Evolutionary conservation across 2,797 vertebrate genomes (phyloP), one percentile per base, ranked within the genome.

Genomic region (Onychomys arenicola): DNA sequence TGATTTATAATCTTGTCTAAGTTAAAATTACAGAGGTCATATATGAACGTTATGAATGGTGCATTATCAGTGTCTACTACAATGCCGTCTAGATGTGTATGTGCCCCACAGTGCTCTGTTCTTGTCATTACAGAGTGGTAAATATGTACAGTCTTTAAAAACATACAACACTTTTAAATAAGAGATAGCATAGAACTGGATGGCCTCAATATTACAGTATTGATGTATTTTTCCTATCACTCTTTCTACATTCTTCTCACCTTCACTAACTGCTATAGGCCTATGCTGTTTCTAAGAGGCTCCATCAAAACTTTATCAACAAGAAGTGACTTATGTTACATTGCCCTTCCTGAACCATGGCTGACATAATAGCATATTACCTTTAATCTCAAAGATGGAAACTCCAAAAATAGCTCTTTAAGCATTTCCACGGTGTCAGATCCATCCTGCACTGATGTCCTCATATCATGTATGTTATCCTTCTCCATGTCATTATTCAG

Each of bases 1-100:
- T 27, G n/a, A 89, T 94, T 29, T 71, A 71, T 84, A 69, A 34
- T 85, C 76, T 63, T 86, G 75, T 43, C 23, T 67, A 75, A 84
- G 63, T 95, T 40, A 91, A 96, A 95, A 84, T 84, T 57, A 81
- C 9, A 83, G 40, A 91, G 3, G 2, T 11, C 71, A 69, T 59
- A 59, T 25, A 61, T 9, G 23, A 59, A 0, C 90, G 49, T 43
- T 55, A 46, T n/a, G 25, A 67, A 5, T 40, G 8, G 14, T 52
- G 88, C 69, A 73, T 76, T 1, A 4, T n/a, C 61, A 83, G 16
- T 84, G 7, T 82, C 29, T 63, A 59, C 32, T 75, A 2, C 21
- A 55, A 46, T 73, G 23, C 55, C 32, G 57, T 8, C 63, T 55
- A 94, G 29, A 77, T 49, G 9, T 40, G 83, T 37, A 40, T 9